Conservation (phyloP, 2,113 vertebrate species). For the Formicarius rufipectus region DNA sequence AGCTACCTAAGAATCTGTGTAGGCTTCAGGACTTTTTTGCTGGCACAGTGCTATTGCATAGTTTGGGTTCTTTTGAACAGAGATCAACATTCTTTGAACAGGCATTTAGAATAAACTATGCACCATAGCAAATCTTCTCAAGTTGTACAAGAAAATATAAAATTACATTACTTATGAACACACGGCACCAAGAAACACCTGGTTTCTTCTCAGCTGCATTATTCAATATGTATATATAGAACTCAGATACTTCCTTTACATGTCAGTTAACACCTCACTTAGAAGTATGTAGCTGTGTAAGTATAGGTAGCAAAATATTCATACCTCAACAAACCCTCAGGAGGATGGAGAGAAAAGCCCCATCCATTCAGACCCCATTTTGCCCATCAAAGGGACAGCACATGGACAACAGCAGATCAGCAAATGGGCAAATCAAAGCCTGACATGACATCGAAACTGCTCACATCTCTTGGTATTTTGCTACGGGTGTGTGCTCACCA, state of each 20-base stretch:
- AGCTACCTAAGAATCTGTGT: not conserved
- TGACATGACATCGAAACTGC: not conserved
- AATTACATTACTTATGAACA: not conserved
- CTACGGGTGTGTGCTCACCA: not conserved
- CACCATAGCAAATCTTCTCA: not conserved
- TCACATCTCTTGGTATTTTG: not conserved
- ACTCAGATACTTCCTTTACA: not conserved
- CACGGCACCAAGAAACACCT: not conserved
- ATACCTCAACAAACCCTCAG: not conserved
- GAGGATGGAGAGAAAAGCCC: not conserved
- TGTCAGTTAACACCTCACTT: not conserved
- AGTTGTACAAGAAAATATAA: not conserved
- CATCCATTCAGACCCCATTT: not conserved
- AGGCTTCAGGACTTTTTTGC: not conserved
- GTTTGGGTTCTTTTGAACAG: not conserved
- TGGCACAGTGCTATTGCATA: not conserved
- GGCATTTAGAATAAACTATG: not conserved
- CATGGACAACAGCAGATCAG: not conserved
- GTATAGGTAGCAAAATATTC: not conserved
- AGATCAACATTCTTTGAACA: not conserved
- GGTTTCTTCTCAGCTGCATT: not conserved
- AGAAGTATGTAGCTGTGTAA: not conserved
- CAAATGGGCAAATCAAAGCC: not conserved
- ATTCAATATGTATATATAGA: not conserved
- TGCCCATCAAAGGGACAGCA: not conserved